Evolutionary conservation across 1,140 invertebrate genomes (phyloP).

Genomic region (Coenobita brevimanus): DNA sequence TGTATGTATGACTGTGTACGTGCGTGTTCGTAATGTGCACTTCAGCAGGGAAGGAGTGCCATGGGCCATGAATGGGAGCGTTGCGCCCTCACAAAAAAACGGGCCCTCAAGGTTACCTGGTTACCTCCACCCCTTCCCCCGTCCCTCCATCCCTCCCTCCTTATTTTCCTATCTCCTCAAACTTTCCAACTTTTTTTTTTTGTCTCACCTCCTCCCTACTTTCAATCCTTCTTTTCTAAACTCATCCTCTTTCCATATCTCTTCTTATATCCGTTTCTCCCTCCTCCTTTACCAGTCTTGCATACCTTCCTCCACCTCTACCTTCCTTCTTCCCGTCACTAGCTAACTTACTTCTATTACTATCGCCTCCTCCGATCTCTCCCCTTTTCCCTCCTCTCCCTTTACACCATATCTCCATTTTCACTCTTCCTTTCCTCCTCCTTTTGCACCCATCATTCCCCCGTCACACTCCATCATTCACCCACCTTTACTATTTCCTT

Average conservation of each 20-base stretch:
- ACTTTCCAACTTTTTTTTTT: neutral
- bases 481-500: too few species aligned
- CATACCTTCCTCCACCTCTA: neutral
- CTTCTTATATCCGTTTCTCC: neutral
- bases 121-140: neutral
- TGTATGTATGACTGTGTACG: conserved; percentile 15
- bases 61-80: conserved; percentile 46
- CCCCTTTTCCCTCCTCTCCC: too few species aligned
- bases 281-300: neutral
- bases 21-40: neutral
- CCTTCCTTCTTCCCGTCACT: neutral
- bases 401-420: too few species aligned
- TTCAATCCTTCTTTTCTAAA: too few species aligned
- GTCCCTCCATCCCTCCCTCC: neutral
- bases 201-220: neutral
- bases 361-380: too few species aligned
- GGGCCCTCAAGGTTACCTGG: conserved; percentile 24
- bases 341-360: neutral
- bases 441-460: too few species aligned
- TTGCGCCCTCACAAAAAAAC: conserved; percentile 43
- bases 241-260: neutral
- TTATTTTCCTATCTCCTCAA: neutral
- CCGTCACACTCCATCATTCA: too few species aligned
- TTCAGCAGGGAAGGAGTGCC: conserved; percentile 14
- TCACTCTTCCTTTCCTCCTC: too few species aligned